Evolutionary conservation across 2,888 invertebrate species (phyloP).

Genomic region (Pterobdella sp.): DNA sequence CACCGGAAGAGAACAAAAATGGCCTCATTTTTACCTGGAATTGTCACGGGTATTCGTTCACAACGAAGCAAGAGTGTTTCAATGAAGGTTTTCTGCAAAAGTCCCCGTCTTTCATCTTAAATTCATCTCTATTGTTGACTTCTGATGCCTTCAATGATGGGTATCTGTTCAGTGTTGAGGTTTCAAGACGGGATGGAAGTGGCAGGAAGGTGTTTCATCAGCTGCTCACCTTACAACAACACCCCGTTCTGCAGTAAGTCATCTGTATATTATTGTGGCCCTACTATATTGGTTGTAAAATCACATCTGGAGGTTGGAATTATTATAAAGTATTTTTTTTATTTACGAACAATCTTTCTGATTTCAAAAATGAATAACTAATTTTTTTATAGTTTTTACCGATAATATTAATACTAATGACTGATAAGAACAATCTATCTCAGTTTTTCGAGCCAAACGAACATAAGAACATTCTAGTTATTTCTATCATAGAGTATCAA

Average conservation of each 20-base stretch:
- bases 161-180: constrained; percentile 19
- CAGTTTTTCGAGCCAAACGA: too few relatives aligned
- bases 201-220: background rate
- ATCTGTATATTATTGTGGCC: too few relatives aligned
- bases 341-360: too few relatives aligned
- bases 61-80: background rate
- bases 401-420: too few relatives aligned
- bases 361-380: too few relatives aligned
- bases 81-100: background rate
- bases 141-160: background rate
- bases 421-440: too few relatives aligned
- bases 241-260: constrained; percentile 4
- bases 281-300: too few relatives aligned
- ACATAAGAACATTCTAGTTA: too few relatives aligned
- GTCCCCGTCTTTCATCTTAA: background rate
- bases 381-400: too few relatives aligned
- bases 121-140: background rate
- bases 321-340: too few relatives aligned
- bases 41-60: background rate
- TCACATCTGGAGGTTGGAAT: too few relatives aligned
- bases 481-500: too few relatives aligned
- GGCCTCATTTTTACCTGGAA: background rate
- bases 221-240: constrained; percentile 3
- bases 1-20: background rate
- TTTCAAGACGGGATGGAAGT: background rate